These are phyloP conservation scores for Halichoeres trimaculatus DNA, from an alignment of 2,113 vertebrate genomes.

Conservation along the genomic window DNA sequence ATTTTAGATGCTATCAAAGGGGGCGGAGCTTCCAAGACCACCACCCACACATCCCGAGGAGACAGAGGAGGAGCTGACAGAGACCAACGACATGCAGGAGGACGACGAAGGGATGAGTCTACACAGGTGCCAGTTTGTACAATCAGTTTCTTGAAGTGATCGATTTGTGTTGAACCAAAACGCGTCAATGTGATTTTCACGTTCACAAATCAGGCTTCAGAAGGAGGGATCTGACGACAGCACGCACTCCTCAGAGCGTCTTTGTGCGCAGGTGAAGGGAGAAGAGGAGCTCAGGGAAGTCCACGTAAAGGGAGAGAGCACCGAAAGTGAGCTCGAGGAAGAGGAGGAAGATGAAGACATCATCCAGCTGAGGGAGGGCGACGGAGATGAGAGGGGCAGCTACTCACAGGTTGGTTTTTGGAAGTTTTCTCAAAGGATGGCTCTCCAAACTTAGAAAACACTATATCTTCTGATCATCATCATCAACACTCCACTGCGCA, in stretches of 20 bases:
- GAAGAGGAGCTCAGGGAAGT: conserved; percentile 62
- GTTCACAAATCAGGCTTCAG: conserved; percentile 61
- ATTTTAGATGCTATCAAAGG: conserved; percentile 74
- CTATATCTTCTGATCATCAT: too few relatives aligned
- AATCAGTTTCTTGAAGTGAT: neutral
- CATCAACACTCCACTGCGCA: too few relatives aligned
- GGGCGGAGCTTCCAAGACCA: conserved; percentile 66
- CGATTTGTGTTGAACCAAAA: neutral
- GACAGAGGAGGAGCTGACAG: conserved; percentile 76
- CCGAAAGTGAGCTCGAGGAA: conserved; percentile 76
- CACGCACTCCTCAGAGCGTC: conserved; percentile 48
- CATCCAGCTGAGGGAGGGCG: conserved; percentile 67
- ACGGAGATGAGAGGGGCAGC: conserved; percentile 66
- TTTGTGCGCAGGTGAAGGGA: conserved; percentile 22
- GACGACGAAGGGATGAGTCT: conserved; percentile 37
- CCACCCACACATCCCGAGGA: conserved; percentile 78
- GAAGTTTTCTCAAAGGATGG: neutral
- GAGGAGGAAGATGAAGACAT: conserved; percentile 77
- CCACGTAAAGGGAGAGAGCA: conserved; percentile 73
- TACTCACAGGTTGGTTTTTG: conserved; percentile 66
- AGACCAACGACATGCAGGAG: conserved; percentile 80
- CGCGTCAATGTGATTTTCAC: neutral
- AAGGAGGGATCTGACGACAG: conserved; percentile 71
- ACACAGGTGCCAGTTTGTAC: conserved; percentile 52
- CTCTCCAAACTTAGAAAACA: too few relatives aligned